Evolutionary conservation across 2,888 invertebrate species (phyloP).

Genomic region (Anagyrus pseudococci): DNA sequence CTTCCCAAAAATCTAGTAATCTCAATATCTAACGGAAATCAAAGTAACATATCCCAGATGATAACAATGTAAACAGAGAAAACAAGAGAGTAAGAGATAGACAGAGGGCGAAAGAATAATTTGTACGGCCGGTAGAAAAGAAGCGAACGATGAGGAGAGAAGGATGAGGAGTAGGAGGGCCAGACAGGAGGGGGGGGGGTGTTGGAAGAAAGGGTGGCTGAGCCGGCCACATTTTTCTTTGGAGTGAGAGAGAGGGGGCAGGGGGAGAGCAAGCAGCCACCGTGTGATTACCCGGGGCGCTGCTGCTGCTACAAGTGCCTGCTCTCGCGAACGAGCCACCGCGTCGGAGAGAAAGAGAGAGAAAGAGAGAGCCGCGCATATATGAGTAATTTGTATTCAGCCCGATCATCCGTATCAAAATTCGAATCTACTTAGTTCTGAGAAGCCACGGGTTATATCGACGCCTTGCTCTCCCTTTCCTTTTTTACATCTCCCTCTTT

Average conservation of each 20-base stretch:
- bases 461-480: conserved; percentile 32
- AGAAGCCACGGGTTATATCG: conserved; percentile 53
- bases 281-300: conserved; percentile 57
- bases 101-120: too few species aligned
- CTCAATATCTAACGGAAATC: conserved; percentile 35
- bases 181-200: conserved; percentile 37
- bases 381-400: conserved; percentile 63
- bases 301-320: conserved; percentile 22
- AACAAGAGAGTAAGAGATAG: too few species aligned
- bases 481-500: conserved; percentile 15
- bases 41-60: conserved; percentile 33
- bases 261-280: conserved; percentile 55
- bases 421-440: conserved; percentile 63
- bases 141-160: conserved; percentile 4
- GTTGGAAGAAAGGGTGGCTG: conserved; percentile 43
- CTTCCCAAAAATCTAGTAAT: too few species aligned
- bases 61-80: conserved; percentile 37
- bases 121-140: conserved; percentile 3
- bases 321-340: conserved; percentile 37
- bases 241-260: conserved; percentile 44
- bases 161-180: conserved; percentile 14
- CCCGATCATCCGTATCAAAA: conserved; percentile 63
- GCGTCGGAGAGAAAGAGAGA: too few species aligned
- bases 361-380: too few species aligned
- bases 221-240: conserved; percentile 43